phyloP scores from a whole-genome alignment of 2,113 vertebrate genomes.

The Saguinus imperator region DNA sequence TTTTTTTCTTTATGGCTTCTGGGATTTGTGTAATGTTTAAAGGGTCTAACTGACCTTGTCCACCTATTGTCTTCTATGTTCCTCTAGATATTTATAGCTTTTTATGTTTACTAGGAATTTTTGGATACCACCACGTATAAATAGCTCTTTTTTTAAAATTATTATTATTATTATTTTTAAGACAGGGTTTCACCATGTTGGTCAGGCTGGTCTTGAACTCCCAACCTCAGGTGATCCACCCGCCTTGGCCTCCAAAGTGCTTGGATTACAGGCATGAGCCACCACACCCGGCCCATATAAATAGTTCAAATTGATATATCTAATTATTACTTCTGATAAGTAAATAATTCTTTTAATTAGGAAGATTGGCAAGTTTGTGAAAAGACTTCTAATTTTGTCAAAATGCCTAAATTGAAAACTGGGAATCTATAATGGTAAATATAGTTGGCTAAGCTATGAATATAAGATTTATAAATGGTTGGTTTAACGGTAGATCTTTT shows the following conservation, averaged over 20 bases:
- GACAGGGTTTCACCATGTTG: too few relatives aligned
- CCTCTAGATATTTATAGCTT: not conserved
- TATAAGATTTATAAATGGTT: not conserved
- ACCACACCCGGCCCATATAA: not conserved
- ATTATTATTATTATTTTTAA: too few relatives aligned
- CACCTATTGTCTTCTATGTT: not conserved
- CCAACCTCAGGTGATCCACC: too few relatives aligned
- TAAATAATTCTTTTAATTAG: slow-evolving; percentile 15
- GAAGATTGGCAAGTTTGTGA: slow-evolving; percentile 4
- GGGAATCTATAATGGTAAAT: not conserved
- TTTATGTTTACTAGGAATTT: slow-evolving; percentile 23
- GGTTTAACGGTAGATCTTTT: slow-evolving; percentile 13
- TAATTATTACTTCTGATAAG: not conserved
- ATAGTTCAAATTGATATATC: not conserved
- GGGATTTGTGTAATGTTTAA: not conserved
- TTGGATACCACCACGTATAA: not conserved
- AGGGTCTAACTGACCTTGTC: not conserved
- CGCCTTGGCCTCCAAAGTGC: too few relatives aligned
- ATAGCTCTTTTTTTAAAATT: not conserved
- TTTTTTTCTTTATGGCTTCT: not conserved
- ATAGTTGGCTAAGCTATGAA: not conserved
- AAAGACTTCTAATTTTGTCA: slow-evolving; percentile 29
- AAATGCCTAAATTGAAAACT: not conserved
- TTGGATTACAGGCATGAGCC: too few relatives aligned
- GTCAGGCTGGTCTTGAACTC: too few relatives aligned